Evolutionary conservation across 2,113 vertebrate species (phyloP).

Genomic region (Echinops telfairi): DNA sequence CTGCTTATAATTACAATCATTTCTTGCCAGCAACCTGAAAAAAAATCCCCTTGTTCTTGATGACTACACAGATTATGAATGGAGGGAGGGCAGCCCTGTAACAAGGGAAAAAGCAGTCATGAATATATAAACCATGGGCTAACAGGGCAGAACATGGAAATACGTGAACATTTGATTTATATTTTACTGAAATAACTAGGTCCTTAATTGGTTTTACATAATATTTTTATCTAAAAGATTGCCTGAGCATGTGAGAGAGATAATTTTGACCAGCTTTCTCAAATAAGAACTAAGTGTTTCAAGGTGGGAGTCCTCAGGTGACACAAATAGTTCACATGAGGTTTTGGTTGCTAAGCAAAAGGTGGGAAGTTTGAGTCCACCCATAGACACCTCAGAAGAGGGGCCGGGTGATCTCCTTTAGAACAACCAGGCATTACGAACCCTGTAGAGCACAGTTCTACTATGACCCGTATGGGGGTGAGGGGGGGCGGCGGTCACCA

Average conservation of each 20-base stretch:
- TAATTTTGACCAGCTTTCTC: neutral
- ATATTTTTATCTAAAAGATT: neutral
- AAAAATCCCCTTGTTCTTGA: neutral
- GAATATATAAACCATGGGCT: neutral
- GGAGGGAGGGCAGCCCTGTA: neutral
- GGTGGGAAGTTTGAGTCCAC: neutral
- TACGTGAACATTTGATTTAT: neutral
- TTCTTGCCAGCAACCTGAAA: neutral
- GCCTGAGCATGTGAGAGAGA: neutral
- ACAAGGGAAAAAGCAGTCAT: neutral
- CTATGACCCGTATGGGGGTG: neutral
- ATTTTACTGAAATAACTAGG: neutral
- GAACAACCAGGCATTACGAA: neutral
- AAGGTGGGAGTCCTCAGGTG: neutral
- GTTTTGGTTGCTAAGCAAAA: neutral
- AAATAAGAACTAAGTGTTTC: neutral
- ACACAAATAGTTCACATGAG: neutral
- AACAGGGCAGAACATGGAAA: neutral
- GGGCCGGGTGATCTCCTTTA: neutral
- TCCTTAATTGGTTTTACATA: neutral
- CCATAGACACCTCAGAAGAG: neutral
- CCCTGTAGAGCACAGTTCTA: neutral
- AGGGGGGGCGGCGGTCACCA: neutral
- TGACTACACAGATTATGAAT: neutral
- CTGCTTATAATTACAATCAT: neutral